phyloP scores from a whole-genome alignment of 2,113 vertebrate species.

The Elaphurus davidianus region DNA sequence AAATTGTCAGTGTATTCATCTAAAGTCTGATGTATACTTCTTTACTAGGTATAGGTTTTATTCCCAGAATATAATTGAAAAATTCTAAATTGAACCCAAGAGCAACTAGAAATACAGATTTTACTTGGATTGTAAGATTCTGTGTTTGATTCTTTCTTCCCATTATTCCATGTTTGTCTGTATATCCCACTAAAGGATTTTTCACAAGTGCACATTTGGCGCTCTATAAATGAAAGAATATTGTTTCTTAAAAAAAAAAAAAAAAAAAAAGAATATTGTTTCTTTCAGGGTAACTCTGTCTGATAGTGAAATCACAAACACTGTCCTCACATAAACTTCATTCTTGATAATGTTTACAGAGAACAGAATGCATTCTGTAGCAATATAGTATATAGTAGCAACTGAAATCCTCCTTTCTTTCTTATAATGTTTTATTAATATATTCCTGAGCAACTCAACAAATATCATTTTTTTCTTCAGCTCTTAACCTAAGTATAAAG shows the following conservation, averaged over 20 bases:
- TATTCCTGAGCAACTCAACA: neutral
- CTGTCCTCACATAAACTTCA: neutral
- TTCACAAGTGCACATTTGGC: neutral
- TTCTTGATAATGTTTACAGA: conserved; percentile 21
- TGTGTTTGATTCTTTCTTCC: neutral
- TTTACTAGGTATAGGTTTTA: neutral
- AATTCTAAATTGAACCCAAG: neutral
- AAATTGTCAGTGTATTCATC: neutral
- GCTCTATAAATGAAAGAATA: neutral
- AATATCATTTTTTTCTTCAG: neutral
- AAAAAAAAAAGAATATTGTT: neutral
- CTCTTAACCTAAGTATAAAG: conserved; percentile 21
- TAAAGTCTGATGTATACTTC: neutral
- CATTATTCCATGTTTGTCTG: neutral
- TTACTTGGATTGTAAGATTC: conserved; percentile 19
- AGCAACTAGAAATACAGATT: conserved; percentile 25
- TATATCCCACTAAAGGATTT: neutral
- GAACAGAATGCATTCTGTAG: neutral
- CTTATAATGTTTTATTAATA: neutral
- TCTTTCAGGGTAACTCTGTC: conserved; percentile 4
- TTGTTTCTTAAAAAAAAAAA: too few relatives aligned
- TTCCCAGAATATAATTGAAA: conserved; percentile 28
- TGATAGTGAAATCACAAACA: neutral
- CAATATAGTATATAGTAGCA: neutral
- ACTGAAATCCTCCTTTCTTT: neutral